Evolutionary conservation across 2,113 vertebrate genomes (phyloP).

Genomic region (Hippocampus mohnikei): DNA sequence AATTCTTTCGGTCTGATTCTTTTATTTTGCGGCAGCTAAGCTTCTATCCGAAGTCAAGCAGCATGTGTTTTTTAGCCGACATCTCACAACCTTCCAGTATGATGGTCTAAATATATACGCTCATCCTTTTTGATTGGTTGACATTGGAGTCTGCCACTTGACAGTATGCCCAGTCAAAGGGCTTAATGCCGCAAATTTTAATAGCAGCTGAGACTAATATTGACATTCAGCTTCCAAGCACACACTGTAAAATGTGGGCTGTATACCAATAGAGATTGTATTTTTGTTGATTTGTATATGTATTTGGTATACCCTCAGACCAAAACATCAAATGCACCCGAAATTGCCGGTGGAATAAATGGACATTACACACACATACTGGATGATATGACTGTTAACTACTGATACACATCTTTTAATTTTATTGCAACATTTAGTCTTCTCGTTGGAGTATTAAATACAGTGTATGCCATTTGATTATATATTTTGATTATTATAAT

Average conservation of each 20-base stretch:
- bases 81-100: constrained; percentile 63
- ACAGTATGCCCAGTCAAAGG: constrained; percentile 64
- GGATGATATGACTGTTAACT: background rate
- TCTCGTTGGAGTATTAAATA: too few species aligned
- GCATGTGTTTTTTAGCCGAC: constrained; percentile 66
- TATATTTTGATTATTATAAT: too few species aligned
- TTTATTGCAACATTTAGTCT: background rate
- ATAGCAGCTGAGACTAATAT: constrained; percentile 61
- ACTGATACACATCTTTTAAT: background rate
- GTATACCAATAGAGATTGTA: constrained; percentile 1
- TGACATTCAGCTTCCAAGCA: constrained; percentile 66
- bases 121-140: constrained; percentile 73
- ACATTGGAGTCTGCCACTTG: constrained; percentile 67
- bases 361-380: background rate
- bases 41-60: constrained; percentile 70
- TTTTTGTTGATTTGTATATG: background rate
- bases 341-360: background rate
- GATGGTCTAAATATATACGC: constrained; percentile 70
- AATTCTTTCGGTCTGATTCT: constrained; percentile 47
- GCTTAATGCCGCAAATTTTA: constrained; percentile 67
- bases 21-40: constrained; percentile 56
- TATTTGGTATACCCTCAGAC: background rate
- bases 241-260: constrained; percentile 23
- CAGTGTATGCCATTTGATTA: too few species aligned
- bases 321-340: background rate